phyloP scores from a whole-genome alignment of 2,113 vertebrate genomes.

The Nettapus auritus region DNA sequence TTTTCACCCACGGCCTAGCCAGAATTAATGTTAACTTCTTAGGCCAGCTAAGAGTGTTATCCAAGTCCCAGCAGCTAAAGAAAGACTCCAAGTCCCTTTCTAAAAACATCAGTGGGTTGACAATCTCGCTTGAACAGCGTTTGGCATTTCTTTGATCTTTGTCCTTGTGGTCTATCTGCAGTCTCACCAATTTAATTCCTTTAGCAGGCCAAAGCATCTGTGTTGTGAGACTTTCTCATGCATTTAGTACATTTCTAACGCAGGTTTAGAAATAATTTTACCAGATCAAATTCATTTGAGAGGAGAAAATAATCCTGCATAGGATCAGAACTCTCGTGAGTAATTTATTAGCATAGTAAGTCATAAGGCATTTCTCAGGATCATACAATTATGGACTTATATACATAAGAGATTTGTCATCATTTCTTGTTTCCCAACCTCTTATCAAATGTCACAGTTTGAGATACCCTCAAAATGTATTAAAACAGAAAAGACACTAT shows the following conservation, averaged over 20 bases:
- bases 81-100: neutral
- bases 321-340: neutral
- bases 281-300: neutral
- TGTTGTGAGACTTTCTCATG: neutral
- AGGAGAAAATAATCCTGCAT: neutral
- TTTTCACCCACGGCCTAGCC: neutral
- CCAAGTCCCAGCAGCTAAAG: neutral
- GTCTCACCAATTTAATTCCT: neutral
- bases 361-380: neutral
- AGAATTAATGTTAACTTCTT: neutral
- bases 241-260: neutral
- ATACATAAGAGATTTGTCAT: neutral
- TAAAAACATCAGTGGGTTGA: neutral
- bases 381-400: neutral
- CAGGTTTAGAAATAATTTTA: neutral
- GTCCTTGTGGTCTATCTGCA: neutral
- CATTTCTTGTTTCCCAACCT: neutral
- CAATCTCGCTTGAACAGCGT: neutral
- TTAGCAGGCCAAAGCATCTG: neutral
- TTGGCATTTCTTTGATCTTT: neutral
- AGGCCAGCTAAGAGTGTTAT: neutral
- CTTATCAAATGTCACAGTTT: neutral
- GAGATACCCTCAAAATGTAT: neutral
- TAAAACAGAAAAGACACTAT: neutral
- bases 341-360: neutral